These are phyloP conservation scores for Cherax quadricarinatus DNA, from an alignment of 1,140 invertebrate species.

Conservation along the genomic window DNA sequence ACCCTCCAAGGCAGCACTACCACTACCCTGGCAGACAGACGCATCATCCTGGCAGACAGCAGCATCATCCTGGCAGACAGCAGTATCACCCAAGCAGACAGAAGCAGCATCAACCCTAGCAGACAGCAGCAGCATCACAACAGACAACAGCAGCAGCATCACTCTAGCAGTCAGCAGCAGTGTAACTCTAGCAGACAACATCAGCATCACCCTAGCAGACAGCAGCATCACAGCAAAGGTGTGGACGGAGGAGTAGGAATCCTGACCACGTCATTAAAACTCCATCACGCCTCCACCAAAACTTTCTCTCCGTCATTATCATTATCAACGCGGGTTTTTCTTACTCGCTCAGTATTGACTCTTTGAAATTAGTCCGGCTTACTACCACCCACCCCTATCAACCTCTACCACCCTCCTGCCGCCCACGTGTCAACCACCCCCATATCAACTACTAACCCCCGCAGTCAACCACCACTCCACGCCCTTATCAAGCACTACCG, in stretches of 20 bases:
- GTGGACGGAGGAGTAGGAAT: neutral
- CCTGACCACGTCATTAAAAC: slow-evolving; percentile 62
- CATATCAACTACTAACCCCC: neutral
- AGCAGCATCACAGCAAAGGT: neutral
- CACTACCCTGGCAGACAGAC: too few relatives aligned
- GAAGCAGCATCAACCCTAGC: neutral
- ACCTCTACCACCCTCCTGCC: neutral
- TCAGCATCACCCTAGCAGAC: neutral
- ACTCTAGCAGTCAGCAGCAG: neutral
- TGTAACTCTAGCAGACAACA: neutral
- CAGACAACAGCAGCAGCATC: too few relatives aligned
- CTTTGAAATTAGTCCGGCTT: slow-evolving; percentile 27
- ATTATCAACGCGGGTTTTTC: slow-evolving; percentile 54
- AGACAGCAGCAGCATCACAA: too few relatives aligned
- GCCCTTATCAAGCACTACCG: neutral
- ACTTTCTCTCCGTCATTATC: slow-evolving; percentile 57
- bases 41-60: neutral
- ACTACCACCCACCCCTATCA: neutral
- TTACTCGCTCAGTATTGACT: slow-evolving; percentile 34
- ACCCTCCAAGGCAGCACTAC: neutral
- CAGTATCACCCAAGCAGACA: neutral
- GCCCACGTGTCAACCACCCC: neutral
- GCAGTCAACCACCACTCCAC: neutral
- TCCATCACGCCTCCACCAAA: slow-evolving; percentile 52
- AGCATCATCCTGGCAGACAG: neutral